Evolutionary conservation across 1,140 invertebrate genomes (phyloP).

Genomic region (Camponotus pennsylvanicus): DNA sequence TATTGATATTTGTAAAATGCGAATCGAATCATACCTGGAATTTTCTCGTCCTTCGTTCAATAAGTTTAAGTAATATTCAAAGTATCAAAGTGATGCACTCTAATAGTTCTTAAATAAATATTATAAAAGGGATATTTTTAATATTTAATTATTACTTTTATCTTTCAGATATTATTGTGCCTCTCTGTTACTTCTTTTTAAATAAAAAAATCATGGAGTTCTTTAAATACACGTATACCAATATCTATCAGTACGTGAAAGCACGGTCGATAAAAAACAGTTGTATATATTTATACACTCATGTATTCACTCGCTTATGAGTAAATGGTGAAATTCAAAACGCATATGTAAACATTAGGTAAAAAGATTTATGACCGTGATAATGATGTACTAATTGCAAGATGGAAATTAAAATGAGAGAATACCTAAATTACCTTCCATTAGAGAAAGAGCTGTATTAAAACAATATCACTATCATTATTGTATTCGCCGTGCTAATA

Average conservation of each 20-base stretch:
- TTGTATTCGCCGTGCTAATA: not conserved
- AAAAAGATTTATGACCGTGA: not conserved
- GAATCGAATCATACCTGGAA: not conserved
- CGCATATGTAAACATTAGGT: not conserved
- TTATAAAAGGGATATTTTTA: no score
- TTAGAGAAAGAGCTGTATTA: conserved; percentile 30
- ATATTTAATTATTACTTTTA: no score
- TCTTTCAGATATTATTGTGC: no score
- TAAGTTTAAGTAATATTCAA: not conserved
- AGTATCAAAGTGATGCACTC: not conserved
- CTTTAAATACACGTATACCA: not conserved
- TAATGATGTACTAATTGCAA: conserved; percentile 17
- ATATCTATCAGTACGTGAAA: not conserved
- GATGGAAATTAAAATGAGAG: conserved; percentile 10
- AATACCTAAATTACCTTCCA: conserved; percentile 24
- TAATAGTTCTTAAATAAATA: no score
- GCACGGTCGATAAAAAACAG: not conserved
- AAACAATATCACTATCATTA: conserved; percentile 33
- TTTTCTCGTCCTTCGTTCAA: not conserved
- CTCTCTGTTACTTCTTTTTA: no score
- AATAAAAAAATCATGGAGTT: no score
- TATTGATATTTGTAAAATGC: conserved; percentile 11
- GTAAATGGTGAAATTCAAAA: not conserved
- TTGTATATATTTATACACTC: not conserved
- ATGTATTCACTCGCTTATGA: not conserved